Evolutionary conservation across 2,113 vertebrate species (phyloP), one percentile per base, ranked within the genome.

Genomic region (Brienomyrus longianalis): DNA sequence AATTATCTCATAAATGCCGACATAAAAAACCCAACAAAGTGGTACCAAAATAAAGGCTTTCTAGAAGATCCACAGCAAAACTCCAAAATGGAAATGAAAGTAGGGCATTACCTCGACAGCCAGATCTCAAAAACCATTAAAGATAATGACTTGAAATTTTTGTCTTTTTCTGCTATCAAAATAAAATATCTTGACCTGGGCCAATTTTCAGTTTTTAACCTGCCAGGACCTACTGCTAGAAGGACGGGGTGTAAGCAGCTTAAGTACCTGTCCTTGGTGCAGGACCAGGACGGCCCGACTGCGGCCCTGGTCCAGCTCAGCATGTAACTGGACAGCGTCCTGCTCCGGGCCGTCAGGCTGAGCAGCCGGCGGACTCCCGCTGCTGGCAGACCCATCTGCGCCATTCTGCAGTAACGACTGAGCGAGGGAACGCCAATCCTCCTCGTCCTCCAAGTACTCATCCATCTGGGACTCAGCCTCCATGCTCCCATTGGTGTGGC

Each of bases 251-350:
- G 35, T 59, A 88, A 43, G 21, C 13, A 8, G 39, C 10, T 62
- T 47, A 27, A n/a, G 35, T 91, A 96, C 96, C 95, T 96, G 95
- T 89, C 94, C 80, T 88, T 94, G 94, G 90, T 95, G 94, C 95
- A 96, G 93, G 89, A 96, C 91, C 3, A 96, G 91, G 1, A 96
- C 94, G 3, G 95, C 94, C 0, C 93, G 93, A 86, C 95, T 95
- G 45, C 92, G 89, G 11, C 50, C 89, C 43, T 90, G 91, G 23
- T 95, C 93, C 87, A 94, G 92, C 91, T 94, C 94, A 6, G 94
- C 94, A 27, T 95, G 95, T 89, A 92, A 66, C 74, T 94, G 93
- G 0, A 93, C 92, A 6, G 91, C 17, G 2, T 93, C 91, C 70
- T 93, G 94, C 6, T 95, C 94, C 31, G 92, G 54, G 89, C 94